These are phyloP conservation scores for Meteorus colon DNA, from an alignment of 2,888 invertebrate genomes.

Conservation along the genomic window DNA sequence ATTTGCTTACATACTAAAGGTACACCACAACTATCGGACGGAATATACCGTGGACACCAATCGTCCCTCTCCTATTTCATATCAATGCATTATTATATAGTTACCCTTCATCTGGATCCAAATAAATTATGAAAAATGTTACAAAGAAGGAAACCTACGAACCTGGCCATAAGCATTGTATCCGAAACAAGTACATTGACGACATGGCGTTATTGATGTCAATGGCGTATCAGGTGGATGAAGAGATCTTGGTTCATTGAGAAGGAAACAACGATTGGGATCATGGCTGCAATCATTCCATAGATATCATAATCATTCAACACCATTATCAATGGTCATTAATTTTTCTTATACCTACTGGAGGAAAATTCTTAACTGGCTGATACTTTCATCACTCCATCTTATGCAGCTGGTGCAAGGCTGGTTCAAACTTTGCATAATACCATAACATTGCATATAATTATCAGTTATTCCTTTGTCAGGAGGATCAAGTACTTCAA, in stretches of 20 bases:
- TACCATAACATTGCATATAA: not conserved
- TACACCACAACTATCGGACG: not conserved
- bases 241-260: not conserved
- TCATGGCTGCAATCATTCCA: not conserved
- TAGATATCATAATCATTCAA: too few species aligned
- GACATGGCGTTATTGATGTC: not conserved
- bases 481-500: not conserved
- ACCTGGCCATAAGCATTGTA: not conserved
- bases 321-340: too few species aligned
- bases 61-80: not conserved
- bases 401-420: not conserved
- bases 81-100: not conserved
- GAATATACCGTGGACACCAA: not conserved
- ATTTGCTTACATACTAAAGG: not conserved
- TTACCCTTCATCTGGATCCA: not conserved
- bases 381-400: conserved; percentile 4
- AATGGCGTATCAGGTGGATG: not conserved
- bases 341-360: not conserved
- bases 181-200: not conserved
- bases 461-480: not conserved
- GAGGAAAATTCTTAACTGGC: not conserved
- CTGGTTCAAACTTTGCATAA: not conserved
- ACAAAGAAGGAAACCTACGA: not conserved
- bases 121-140: not conserved
- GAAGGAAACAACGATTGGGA: conserved; percentile 3